A percentile compares a stretch with the other conserved stretches of the same genome.
Evolutionary conservation across 2,888 invertebrate genomes (phyloP).

Genomic region (Fissipunctia ypsillon): DNA sequence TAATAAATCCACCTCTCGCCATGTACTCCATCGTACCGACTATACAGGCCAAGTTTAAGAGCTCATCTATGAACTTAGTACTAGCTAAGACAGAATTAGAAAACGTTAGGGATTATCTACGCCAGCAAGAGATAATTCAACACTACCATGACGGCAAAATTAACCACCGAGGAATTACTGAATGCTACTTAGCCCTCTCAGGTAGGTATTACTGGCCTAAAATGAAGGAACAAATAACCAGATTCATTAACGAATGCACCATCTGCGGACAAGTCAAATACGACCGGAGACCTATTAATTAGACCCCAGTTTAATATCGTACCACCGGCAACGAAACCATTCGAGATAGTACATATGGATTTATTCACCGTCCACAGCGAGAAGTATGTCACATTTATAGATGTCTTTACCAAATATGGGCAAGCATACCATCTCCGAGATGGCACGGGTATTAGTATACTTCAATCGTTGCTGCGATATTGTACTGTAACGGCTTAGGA

Average conservation of each 20-base stretch:
- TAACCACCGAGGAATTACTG: no score
- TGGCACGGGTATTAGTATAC: not conserved
- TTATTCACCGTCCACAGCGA: not conserved
- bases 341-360: not conserved
- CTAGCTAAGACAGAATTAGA: no score
- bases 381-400: not conserved
- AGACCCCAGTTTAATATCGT: no score
- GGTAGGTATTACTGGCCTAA: not conserved
- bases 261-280: not conserved
- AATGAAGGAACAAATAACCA: constrained; percentile 4
- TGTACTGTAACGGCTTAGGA: no score
- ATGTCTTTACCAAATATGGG: constrained; percentile 6
- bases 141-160: not conserved
- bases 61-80: no score
- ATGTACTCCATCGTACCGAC: no score
- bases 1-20: no score
- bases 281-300: not conserved
- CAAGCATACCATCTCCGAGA: not conserved
- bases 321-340: no score
- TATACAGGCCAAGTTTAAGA: no score
- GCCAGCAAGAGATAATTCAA: not conserved
- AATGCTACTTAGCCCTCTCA: constrained; percentile 8
- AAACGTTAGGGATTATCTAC: not conserved
- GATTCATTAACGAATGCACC: not conserved
- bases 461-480: not conserved